phyloP scores from a whole-genome alignment of 2,888 invertebrate species.

The Lithophane leautieri region DNA sequence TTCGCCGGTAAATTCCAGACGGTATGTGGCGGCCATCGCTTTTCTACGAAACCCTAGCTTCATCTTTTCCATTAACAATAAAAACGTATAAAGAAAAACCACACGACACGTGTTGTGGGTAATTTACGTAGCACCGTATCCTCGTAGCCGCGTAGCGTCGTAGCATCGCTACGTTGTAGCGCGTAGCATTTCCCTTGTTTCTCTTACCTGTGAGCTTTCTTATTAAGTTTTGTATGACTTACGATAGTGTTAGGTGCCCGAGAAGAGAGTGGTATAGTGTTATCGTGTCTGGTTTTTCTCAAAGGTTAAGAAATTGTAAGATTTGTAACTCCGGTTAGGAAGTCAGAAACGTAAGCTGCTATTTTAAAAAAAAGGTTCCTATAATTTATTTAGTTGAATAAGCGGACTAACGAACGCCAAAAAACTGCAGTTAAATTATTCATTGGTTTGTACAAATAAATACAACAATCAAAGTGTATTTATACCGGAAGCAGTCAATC shows the following conservation, averaged over 20 bases:
- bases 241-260: neutral
- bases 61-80: neutral
- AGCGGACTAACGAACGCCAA: neutral
- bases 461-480: neutral
- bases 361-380: neutral
- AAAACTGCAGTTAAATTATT: slow-evolving; percentile 10
- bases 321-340: neutral
- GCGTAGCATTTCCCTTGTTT: slow-evolving; percentile 24
- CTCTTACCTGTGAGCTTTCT: slow-evolving; percentile 20
- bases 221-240: slow-evolving; percentile 42
- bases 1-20: too few relatives aligned
- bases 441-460: neutral
- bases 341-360: neutral
- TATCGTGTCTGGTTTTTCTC: slow-evolving; percentile 20
- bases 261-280: slow-evolving; percentile 3
- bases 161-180: slow-evolving; percentile 35
- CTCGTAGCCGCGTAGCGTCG: slow-evolving; percentile 25
- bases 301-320: neutral
- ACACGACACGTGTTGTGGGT: slow-evolving; percentile 5
- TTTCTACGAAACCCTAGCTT: neutral
- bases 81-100: slow-evolving; percentile 14
- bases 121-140: slow-evolving; percentile 41
- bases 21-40: neutral
- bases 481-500: slow-evolving; percentile 19
- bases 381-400: neutral